Evolutionary conservation across 2,888 invertebrate genomes (phyloP), one percentile per base, ranked within the genome.

Genomic region (Pseudoips prasinana): DNA sequence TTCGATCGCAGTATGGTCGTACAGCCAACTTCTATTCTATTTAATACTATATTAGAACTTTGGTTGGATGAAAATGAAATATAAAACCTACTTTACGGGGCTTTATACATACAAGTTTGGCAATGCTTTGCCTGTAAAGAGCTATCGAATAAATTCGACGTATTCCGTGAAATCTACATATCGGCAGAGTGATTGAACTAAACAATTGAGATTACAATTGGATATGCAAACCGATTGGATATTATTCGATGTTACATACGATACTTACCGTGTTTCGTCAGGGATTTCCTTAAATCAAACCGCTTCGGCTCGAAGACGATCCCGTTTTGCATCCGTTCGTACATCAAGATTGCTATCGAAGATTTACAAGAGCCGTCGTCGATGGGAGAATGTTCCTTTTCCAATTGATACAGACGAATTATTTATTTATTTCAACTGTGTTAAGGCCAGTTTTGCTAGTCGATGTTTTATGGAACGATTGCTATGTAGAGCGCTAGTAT

Each of bases 241-340:
- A 67, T 69, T 68, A 69, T 71, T 67, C 66, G 64, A 65, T 44
- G 46, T 48, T 56, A 58, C 55, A 65, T 65, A 57, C 61, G 61
- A 65, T 66, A 62, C 64, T 69, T 52, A 55, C 54, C 47, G 43
- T 42, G 40, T 56, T 49, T 58, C 53, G 46, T 53, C 52, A 46
- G 43, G 40, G 48, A 46, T 83, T 81, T 85, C 71, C 80, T 78
- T 85, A 85, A 84, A 85, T 83, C 82, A 83, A 84, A 82, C 70
- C 56, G 70, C 59, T 62, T 55, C 54, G 58, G 55, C 43, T 34
- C 60, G 57, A 64, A 64, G 67, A 73, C 68, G 72, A 72, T 80
- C 80, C 79, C 77, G 82, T 85, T 89, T 84, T 81, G 85, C 89
- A 88, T 89, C 83, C 87, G 87, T 85, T 73, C 79, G 80, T 85